Conservation (phyloP, 1,140 invertebrate species). For the Arctopsyche grandis region DNA sequence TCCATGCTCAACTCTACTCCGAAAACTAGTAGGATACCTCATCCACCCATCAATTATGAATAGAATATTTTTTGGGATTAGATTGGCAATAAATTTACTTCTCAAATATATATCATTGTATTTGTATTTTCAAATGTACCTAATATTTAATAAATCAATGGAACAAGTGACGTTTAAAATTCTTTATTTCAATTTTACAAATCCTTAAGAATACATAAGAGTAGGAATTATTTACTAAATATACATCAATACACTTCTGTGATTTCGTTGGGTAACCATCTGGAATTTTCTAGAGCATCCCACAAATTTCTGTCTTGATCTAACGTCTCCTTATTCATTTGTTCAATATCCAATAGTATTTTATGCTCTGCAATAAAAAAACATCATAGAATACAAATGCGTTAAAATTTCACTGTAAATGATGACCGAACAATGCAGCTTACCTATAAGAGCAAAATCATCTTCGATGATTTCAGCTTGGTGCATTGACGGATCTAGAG, state of each 20-base stretch:
- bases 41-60: too few species aligned
- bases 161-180: too few species aligned
- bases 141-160: too few species aligned
- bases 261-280: slow-evolving; percentile 77
- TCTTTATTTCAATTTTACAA: too few species aligned
- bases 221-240: neutral
- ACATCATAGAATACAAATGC: neutral
- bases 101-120: too few species aligned
- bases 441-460: slow-evolving; percentile 73
- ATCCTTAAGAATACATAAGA: too few species aligned
- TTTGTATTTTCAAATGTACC: too few species aligned
- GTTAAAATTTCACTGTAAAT: neutral
- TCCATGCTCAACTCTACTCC: too few species aligned
- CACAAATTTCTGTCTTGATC: slow-evolving; percentile 80
- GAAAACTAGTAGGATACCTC: too few species aligned
- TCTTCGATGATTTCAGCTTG: slow-evolving; percentile 62
- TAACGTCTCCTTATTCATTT: slow-evolving; percentile 77
- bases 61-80: too few species aligned
- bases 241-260: slow-evolving; percentile 62
- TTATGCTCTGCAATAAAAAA: slow-evolving; percentile 73
- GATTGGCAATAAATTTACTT: too few species aligned
- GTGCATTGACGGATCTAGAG: slow-evolving; percentile 51
- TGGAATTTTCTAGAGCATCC: slow-evolving; percentile 83
- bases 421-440: slow-evolving; percentile 28
- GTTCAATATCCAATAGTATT: slow-evolving; percentile 75